Conservation (phyloP, 2,113 vertebrate species). For the Lagopus muta region DNA sequence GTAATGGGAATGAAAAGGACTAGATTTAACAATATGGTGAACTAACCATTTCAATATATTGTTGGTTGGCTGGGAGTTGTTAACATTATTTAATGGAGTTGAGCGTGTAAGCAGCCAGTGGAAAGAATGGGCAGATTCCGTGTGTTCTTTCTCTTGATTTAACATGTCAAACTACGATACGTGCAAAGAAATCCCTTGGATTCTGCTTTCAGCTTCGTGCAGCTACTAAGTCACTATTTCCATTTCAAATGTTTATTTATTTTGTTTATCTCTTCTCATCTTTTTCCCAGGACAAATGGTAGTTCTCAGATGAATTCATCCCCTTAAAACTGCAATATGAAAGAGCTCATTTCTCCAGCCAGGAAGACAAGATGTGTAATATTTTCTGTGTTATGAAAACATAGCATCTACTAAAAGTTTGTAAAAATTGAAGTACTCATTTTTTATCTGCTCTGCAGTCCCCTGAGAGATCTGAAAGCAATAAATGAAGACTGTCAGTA, state of each 20-base stretch:
- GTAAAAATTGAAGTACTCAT: conserved; percentile 15
- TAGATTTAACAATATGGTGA: conserved; percentile 10
- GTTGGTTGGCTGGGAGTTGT: neutral
- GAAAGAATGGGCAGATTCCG: neutral
- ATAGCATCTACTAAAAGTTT: neutral
- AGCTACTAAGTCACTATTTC: conserved; percentile 60
- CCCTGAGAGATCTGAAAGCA: neutral
- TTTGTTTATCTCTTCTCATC: conserved; percentile 81
- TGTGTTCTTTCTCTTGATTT: neutral
- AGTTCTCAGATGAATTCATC: conserved; percentile 25
- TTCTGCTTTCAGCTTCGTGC: conserved; percentile 73
- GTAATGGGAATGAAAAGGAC: conserved; percentile 33
- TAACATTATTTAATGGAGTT: neutral
- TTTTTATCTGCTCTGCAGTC: neutral
- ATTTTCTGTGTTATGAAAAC: conserved; percentile 30
- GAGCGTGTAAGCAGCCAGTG: neutral
- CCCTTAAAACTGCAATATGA: conserved; percentile 31
- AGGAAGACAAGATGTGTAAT: conserved; percentile 24
- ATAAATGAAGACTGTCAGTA: neutral
- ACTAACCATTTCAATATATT: neutral
- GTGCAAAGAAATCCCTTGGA: conserved; percentile 52
- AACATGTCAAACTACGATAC: neutral
- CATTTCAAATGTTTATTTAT: conserved; percentile 72
- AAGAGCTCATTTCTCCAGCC: conserved; percentile 45
- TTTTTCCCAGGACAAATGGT: conserved; percentile 55